Evolutionary conservation across 2,888 invertebrate species (phyloP), one percentile per base, ranked within the genome.

Genomic region (Limnephilus rhombicus): DNA sequence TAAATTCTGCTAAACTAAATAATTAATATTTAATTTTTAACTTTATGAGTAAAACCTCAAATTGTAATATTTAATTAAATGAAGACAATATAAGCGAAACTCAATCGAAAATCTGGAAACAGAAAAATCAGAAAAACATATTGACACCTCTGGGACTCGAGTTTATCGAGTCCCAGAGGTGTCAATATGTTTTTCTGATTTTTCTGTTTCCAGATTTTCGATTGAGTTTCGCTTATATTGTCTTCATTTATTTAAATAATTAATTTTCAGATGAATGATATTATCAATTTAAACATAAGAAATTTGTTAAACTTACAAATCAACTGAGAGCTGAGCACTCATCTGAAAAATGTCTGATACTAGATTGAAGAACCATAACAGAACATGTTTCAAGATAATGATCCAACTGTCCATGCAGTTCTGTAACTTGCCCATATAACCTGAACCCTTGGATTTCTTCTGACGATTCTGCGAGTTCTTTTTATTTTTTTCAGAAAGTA

Each of bases 281-380:
- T 31, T 31, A 81, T 34, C 3, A 29, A 68, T 68, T 68, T n/a
- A 68, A n/a, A 68, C 9, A 0, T 24, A 68, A 68, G 24, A 24
- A 68, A 68, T n/a, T 68, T 68, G 68, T 0, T 68, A 89, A 34
- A 97, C 97, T 97, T 96, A 97, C 98, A 98, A 96, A 94, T 98
- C 97, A 95, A 97, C 96, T 91, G 97, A 96, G 93, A 98, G 96
- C 95, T 97, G 97, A 81, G 97, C 96, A 94, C 98, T 98, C 96
- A 98, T 97, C 92, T 97, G 97, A 94, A 98, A 97, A 94, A 98
- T 98, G 95, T 98, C 98, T 45, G 97, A 98, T 41, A 98, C 96
- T 94, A 98, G 96, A 95, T 98, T 97, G 94, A 98, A 96, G 92
- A 98, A 97, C 98, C 98, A 98, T 92, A 97, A 96, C 91, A 98